These are phyloP conservation scores for Polia nebulosa DNA, from an alignment of 2,888 invertebrate genomes.

Conservation along the genomic window DNA sequence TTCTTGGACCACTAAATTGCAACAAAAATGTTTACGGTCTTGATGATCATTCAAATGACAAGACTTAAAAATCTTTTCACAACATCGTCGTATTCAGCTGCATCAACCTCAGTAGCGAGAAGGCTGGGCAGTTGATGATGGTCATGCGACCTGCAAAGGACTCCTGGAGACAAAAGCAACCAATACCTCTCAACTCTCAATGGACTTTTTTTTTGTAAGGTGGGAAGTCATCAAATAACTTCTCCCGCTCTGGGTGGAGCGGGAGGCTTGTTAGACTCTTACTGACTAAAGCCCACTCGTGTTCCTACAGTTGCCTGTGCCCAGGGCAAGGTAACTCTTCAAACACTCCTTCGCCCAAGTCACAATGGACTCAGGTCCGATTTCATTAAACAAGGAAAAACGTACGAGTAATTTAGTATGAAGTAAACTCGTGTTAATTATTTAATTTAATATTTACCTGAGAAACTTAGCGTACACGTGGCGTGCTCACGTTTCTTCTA, in stretches of 20 bases:
- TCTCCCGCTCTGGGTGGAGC: no score
- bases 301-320: no score
- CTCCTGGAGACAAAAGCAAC: neutral
- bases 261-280: no score
- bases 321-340: no score
- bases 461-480: slow-evolving; percentile 16
- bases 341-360: no score
- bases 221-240: no score
- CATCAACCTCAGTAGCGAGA: no score
- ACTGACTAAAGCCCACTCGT: no score
- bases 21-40: neutral
- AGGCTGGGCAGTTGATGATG: no score
- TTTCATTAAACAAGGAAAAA: slow-evolving; percentile 16
- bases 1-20: neutral
- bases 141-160: neutral
- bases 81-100: neutral
- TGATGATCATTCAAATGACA: neutral
- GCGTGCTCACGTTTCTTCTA: slow-evolving; percentile 13
- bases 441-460: slow-evolving; percentile 37
- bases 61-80: neutral
- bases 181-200: neutral
- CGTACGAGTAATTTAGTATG: neutral
- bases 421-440: slow-evolving; percentile 24
- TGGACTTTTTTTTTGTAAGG: no score
- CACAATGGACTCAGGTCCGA: neutral